Evolutionary conservation across 2,113 vertebrate genomes (phyloP).

Genomic region (Cryptomyrus ogoouensis): DNA sequence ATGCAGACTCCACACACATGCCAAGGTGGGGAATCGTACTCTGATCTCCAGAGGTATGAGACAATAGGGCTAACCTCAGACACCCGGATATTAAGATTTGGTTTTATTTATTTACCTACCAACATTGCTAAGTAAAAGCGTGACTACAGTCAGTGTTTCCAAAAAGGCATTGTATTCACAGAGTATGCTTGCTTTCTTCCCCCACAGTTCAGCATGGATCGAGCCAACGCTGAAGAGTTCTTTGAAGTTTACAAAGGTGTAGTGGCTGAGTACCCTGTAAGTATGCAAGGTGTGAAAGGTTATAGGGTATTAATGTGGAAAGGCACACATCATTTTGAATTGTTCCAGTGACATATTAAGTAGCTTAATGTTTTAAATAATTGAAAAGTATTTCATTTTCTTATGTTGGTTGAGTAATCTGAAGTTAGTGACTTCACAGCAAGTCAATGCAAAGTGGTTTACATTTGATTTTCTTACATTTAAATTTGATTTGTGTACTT

Average conservation of each 20-base stretch:
- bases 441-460: background rate
- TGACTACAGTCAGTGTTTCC: background rate
- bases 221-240: conserved; percentile 83
- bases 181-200: background rate
- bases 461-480: background rate
- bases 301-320: background rate
- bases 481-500: background rate
- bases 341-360: background rate
- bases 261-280: conserved; percentile 79
- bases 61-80: background rate
- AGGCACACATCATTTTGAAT: background rate
- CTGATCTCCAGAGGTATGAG: background rate
- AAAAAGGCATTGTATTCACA: background rate
- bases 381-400: background rate
- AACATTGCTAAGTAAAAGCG: background rate
- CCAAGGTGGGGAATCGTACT: no score
- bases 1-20: background rate
- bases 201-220: conserved; percentile 80
- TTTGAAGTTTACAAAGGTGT: conserved; percentile 70
- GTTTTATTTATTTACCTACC: background rate
- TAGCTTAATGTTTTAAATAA: background rate
- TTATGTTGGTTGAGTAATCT: background rate
- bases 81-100: background rate
- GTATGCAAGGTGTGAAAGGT: conserved; percentile 39
- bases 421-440: background rate